Percentiles rank a stretch among this genome's conserved stretches.
phyloP scores from a whole-genome alignment of 2,888 invertebrate species.

The Brachyptera risi region DNA sequence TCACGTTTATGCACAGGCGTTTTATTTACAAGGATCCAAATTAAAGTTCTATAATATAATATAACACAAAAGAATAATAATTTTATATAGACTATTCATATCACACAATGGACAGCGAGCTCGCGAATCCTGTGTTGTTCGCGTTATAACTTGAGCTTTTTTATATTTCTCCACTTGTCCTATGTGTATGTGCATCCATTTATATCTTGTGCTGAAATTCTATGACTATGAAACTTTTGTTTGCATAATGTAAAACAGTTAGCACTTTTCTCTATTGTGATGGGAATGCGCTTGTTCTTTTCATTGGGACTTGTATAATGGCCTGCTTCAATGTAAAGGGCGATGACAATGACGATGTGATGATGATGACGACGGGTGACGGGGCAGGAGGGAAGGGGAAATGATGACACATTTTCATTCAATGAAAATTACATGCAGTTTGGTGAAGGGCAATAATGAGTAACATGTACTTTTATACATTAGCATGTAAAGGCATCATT shows the following conservation, averaged over 20 bases:
- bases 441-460: too few species aligned
- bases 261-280: conserved; percentile 30
- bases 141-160: neutral
- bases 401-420: conserved; percentile 18
- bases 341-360: conserved; percentile 15
- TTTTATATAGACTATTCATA: conserved; percentile 6
- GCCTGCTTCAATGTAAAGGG: conserved; percentile 18
- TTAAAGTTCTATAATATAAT: neutral
- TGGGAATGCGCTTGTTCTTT: conserved; percentile 30
- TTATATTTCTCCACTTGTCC: conserved; percentile 22
- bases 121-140: conserved; percentile 2
- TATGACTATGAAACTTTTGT: conserved; percentile 29
- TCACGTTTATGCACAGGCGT: too few species aligned
- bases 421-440: too few species aligned
- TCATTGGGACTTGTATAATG: conserved; percentile 25
- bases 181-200: conserved; percentile 22
- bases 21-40: too few species aligned
- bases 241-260: conserved; percentile 33
- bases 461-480: too few species aligned
- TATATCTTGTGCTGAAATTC: conserved; percentile 19
- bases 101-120: conserved; percentile 7
- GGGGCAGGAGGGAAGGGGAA: neutral
- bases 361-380: neutral
- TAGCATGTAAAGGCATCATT: too few species aligned
- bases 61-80: conserved; percentile 7